Evolutionary conservation across 2,113 vertebrate genomes (phyloP).

Genomic region (Aplodontia rufa): DNA sequence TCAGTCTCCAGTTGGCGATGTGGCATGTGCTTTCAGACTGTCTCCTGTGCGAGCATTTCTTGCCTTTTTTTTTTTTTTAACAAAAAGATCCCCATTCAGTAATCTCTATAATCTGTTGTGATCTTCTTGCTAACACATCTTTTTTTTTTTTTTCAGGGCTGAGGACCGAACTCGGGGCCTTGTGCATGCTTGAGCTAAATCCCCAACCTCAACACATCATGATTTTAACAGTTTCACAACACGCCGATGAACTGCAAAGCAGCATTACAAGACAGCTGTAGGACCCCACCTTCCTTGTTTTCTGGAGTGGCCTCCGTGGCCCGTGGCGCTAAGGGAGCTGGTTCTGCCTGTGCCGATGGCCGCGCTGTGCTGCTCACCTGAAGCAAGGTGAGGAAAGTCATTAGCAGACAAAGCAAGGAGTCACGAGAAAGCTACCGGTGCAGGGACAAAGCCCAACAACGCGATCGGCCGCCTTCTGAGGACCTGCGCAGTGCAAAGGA

Average conservation of each 20-base stretch:
- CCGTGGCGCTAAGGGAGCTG: slow-evolving; percentile 45
- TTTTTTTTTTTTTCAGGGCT: too few relatives aligned
- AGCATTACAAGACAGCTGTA: fast-evolving
- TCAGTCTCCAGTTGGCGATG: background rate
- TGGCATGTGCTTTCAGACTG: background rate
- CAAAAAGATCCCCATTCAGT: background rate
- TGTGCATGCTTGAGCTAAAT: too few relatives aligned
- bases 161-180: too few relatives aligned
- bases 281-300: slow-evolving; percentile 72
- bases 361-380: slow-evolving; percentile 63
- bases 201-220: too few relatives aligned
- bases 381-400: background rate
- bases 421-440: background rate
- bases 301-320: slow-evolving; percentile 66
- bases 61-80: background rate
- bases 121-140: background rate
- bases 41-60: background rate
- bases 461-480: background rate
- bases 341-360: slow-evolving; percentile 49
- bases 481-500: background rate
- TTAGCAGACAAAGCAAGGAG: background rate
- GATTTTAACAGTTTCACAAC: background rate
- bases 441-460: background rate
- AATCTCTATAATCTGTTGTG: background rate
- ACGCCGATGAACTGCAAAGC: fast-evolving